Percentiles rank a stretch among this genome's conserved stretches.
These are phyloP conservation scores for Microcebus jonahi DNA, from an alignment of 2,113 vertebrate species.

Conservation along the genomic window DNA sequence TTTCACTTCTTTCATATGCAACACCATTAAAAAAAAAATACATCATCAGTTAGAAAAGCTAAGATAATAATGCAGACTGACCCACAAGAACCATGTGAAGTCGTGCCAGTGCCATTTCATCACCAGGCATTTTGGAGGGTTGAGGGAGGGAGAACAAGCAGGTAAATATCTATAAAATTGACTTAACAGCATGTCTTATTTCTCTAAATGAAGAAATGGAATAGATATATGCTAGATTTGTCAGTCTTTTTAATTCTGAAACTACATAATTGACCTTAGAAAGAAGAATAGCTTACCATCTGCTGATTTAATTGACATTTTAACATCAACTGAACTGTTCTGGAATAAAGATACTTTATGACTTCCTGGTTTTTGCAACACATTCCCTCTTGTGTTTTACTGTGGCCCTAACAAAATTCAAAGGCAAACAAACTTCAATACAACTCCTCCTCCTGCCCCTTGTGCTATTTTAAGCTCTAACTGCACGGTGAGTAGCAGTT, in stretches of 20 bases:
- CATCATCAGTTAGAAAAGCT: neutral
- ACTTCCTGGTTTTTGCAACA: conserved; percentile 56
- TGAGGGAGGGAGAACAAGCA: neutral
- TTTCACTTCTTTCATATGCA: neutral
- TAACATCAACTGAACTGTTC: conserved; percentile 18
- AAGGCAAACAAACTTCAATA: conserved; percentile 48
- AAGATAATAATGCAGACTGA: neutral
- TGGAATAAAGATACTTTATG: conserved; percentile 55
- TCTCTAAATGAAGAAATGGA: conserved; percentile 16
- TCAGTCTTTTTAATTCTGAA: conserved; percentile 52
- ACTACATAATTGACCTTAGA: neutral
- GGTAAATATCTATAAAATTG: neutral
- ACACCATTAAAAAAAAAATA: neutral
- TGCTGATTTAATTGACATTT: conserved; percentile 68
- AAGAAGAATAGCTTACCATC: conserved; percentile 45
- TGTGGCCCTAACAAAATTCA: conserved; percentile 38
- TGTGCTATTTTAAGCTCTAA: conserved; percentile 24
- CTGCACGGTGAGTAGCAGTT: neutral
- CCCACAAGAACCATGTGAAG: neutral
- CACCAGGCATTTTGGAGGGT: neutral
- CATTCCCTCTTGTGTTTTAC: conserved; percentile 50
- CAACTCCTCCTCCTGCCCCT: neutral
- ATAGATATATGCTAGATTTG: neutral
- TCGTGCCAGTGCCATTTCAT: neutral
- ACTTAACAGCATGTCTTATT: neutral